Evolutionary conservation across 1,140 invertebrate genomes (phyloP).

Genomic region (Tetranychus cinnabarinus): DNA sequence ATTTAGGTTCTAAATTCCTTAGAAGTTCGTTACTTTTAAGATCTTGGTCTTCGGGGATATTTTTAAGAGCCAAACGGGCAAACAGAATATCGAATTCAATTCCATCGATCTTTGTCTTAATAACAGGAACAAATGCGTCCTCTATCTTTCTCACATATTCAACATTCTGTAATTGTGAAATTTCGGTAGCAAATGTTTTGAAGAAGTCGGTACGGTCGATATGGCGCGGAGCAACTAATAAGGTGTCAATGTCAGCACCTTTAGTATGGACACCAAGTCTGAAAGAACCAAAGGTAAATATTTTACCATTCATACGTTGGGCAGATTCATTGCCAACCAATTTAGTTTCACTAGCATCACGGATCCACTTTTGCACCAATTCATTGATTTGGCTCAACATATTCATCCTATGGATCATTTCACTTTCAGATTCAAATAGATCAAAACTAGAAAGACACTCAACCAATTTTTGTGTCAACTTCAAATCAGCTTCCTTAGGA

Average conservation of each 20-base stretch:
- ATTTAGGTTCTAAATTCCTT: constrained; percentile 87
- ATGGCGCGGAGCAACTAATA: constrained; percentile 89
- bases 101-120: constrained; percentile 96
- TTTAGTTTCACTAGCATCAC: constrained; percentile 56
- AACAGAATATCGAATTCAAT: constrained; percentile 93
- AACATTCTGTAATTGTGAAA: constrained; percentile 67
- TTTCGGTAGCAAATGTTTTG: constrained; percentile 65
- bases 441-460: constrained; percentile 59
- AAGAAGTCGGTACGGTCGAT: constrained; percentile 87
- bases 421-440: constrained; percentile 71
- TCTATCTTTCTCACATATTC: constrained; percentile 66
- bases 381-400: constrained; percentile 52
- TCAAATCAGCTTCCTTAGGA: constrained; percentile 59
- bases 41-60: constrained; percentile 61
- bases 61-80: constrained; percentile 69
- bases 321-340: constrained; percentile 67
- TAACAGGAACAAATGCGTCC: constrained; percentile 96
- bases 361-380: constrained; percentile 75
- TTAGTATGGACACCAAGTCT: constrained; percentile 62
- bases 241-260: constrained; percentile 92
- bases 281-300: constrained; percentile 96
- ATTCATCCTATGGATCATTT: constrained; percentile 57
- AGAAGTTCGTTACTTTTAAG: constrained; percentile 64
- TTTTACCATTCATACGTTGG: constrained; percentile 70
- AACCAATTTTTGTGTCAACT: constrained; percentile 55